A percentile compares a stretch with the other conserved stretches of the same genome.
Conservation (phyloP, 2,113 vertebrate genomes). For the Dromaius novaehollandiae region DNA sequence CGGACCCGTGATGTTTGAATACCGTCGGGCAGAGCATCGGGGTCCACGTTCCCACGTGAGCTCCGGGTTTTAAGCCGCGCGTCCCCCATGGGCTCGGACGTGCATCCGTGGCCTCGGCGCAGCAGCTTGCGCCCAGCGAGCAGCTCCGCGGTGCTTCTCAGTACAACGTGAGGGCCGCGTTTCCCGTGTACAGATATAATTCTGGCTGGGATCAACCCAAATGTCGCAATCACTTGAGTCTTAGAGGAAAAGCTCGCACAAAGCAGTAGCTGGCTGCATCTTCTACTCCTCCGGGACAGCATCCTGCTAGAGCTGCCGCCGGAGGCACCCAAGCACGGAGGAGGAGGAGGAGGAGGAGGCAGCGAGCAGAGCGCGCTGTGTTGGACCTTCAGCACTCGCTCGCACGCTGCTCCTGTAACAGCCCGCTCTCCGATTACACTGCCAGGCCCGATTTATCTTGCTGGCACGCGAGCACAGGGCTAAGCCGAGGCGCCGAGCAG, state of each 20-base stretch:
- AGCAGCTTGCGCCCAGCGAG: background rate
- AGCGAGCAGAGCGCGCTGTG: rapidly evolving
- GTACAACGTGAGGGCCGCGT: rapidly evolving
- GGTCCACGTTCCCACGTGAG: background rate
- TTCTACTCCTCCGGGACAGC: background rate
- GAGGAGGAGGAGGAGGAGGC: background rate
- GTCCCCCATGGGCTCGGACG: rapidly evolving
- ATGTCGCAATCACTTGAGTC: background rate
- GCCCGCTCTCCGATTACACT: background rate
- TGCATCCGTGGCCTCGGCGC: background rate
- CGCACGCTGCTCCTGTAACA: rapidly evolving
- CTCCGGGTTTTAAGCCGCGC: background rate
- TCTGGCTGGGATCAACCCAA: background rate
- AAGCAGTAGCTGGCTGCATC: background rate
- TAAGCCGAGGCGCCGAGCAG: rapidly evolving
- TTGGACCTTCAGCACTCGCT: background rate
- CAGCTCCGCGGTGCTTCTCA: background rate
- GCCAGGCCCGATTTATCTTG: background rate
- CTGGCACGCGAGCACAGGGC: background rate
- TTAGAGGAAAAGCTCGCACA: background rate
- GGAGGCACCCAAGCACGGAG: background rate
- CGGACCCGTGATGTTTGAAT: rapidly evolving
- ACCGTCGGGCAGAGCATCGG: rapidly evolving
- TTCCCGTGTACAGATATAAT: rapidly evolving
- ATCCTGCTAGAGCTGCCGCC: background rate